Base-by-base conservation (phyloP, 2,113 vertebrate species). In the Scartelaos histophorus region DNA sequence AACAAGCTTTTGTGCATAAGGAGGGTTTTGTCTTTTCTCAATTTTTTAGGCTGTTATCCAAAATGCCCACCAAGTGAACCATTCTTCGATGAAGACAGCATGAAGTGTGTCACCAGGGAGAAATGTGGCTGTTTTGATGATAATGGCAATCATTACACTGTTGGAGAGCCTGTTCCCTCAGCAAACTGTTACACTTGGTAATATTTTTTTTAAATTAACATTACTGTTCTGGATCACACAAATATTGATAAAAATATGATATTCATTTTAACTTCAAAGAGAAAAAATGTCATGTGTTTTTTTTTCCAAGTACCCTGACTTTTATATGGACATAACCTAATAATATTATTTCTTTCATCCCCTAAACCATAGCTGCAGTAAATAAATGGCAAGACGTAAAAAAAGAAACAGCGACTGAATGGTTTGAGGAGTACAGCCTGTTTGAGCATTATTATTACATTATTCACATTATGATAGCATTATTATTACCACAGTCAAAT, bases 41-140 rank as follows among this genome's bases (percentile, higher is more conserved):
- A 38, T 64, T 6, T 81, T 80, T 7, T 82, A 99, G 97, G 97
- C 35, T 99, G 97, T 83, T 99, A 98, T 85, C 96, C 97, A 75
- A 84, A 93, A 3, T 99, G 97, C 78, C 95, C 97, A 10, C 60
- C 85, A 2, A 74, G 79, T 5, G 70, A 94, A 1, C 93, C 96
- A 1, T 95, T 94, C 89, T 96, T 98, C 71, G 92, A 98, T 67
- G 97, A 99, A 84, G 95, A 95, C 64, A 82, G 51, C 3, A 98
- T 98, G 97, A 90, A 80, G 1, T 98, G 97, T 70, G 95, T 98
- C 29, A 0, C 80, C 13, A 67, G 70, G 75, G 57, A 90, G 24
- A 19, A 83, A 0, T 99, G 97, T 80, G 94, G 94, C 2, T 89
- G 94, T 49, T 97, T 94, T 71, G 93, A 84, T 7, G 21, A 90